Base-by-base conservation (phyloP, 2,797 vertebrate species). In the Steatocranus sp. region DNA sequence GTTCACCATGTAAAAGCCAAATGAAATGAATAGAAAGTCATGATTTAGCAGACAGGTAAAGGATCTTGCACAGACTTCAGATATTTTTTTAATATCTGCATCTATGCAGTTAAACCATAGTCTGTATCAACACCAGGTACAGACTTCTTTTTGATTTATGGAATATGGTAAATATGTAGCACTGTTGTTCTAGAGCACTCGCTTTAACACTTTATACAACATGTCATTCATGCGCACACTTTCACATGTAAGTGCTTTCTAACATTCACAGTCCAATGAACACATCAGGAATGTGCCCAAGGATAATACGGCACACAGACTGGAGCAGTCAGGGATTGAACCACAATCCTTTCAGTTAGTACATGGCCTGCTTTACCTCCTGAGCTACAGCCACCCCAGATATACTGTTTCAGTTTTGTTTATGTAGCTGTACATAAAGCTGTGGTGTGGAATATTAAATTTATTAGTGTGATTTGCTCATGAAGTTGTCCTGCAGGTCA, bases 1-100 rank as follows among this genome's bases (percentile, higher is more conserved):
- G 54, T 78, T 87, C 82, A 32, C 73, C 61, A 79, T 76, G 36
- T 74, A 82, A 58, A 81, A 43, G 78, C 68, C 23, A 82, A 53
- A 84, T 41, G 17, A 53, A 76, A 83, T 88, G 86, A 93, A 85
- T 86, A 82, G 49, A 48, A 70, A 82, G 23, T 82, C 79, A 34
- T 82, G 76, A 84, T 82, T 79, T 87, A 74, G 66, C 68, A 83
- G 43, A 61, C 43, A 75, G 61, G 23, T 80, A 54, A 23, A 70
- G 48, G 4, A 3, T 79, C 32, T 76, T 18, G 23, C 66, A 23
- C 46, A 12, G 25, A 27, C 41, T 11, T 18, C 14, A 27, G 41
- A 27, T 43, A 12, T 5, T 46, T 27, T 17, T 70, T 46, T 70
- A 18, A 25, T 18, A 10, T 70, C 41, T 46, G 27, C 25, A 73